Base-by-base conservation (phyloP, 1,140 invertebrate genomes). In the Saccostrea cuccullata region DNA sequence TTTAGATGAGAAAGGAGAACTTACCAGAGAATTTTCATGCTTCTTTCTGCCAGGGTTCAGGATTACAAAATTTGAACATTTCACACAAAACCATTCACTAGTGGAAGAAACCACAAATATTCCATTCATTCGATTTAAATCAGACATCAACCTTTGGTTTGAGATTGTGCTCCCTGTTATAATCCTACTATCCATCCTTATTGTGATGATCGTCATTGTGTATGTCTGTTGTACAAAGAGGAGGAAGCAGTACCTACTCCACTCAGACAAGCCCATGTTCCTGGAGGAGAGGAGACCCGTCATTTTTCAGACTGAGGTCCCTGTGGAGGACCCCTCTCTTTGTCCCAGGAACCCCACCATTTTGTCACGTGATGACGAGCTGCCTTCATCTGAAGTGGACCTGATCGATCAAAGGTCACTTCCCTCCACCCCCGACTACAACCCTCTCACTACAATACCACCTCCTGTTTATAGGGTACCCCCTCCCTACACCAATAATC, bases 221-320 rank as follows among this genome's bases (percentile, higher is more conserved):
- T 77, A 77, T 26, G n/a, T 56, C 5, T 86, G 70, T 64, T 82
- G n/a, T 36, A 47, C 67, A 12, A 56, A n/a, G 67, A 56, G 17
- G 36, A 86, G 55, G 55, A 73, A 82, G 86, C 13, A 40, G 36
- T 82, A 82, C 36, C 15, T 86, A 4, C 30, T 86, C 30, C 67
- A 58, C 11, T 86, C 86, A 2, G 86, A 86, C 26, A 86, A 77
- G 30, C 86, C 86, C 26, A 86, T 70, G 11, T 86, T 73, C 20
- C 70, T n/a, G n/a, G n/a, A n/a, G n/a, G n/a, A n/a, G n/a, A n/a
- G n/a, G n/a, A n/a, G n/a, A n/a, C n/a, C n/a, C n/a, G n/a, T n/a
- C n/a, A n/a, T n/a, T n/a, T n/a, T n/a, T n/a, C n/a, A n/a, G n/a
- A n/a, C n/a, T n/a, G 86, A 86, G 86, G 56, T 70, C 8, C 70